Base-by-base conservation (phyloP, 2,113 vertebrate genomes). In the Natator depressus region DNA sequence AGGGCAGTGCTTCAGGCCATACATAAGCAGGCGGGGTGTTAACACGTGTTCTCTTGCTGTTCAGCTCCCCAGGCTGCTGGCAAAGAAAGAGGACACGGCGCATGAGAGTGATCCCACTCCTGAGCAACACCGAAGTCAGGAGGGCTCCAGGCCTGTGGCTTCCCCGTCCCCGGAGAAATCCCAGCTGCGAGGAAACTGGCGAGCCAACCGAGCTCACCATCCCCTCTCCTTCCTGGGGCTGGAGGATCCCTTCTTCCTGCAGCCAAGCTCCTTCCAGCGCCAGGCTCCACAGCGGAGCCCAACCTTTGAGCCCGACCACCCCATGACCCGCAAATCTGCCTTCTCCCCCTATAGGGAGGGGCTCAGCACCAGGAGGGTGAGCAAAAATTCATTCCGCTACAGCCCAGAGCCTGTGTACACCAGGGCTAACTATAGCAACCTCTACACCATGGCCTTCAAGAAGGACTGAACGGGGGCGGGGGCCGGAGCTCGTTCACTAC, bases 351-450 rank as follows among this genome's bases (percentile, higher is more conserved):
- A 91, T 90, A 92, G 96, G 7, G 95, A 97, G 85, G 94, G 90
- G 54, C 93, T 85, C 2, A 80, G 69, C 91, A 95, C 98, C 92
- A 89, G 98, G 5, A 88, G 78, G 83, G 97, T 98, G 80, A 98
- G 97, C 3, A 98, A 98, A 94, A 98, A 98, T 88, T 97, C 98
- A 88, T 98, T 98, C 95, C 97, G 98, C 79, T 98, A 98, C 91
- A 96, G 97, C 88, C 96, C 97, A 4, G 98, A 98, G 90, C 69
- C 97, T 79, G 11, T 96, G 83, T 97, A 98, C 87, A 81, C 94
- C 89, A 98, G 98, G 7, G 83, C 97, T 10, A 97, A 97, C 92
- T 97, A 97, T 11, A 16, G n/a, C 94, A 97, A 95, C 79, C 80
- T 97, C 85, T 97, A 98, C 91, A 94, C 31, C 54, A 96, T 97